Conservation (phyloP, 2,888 invertebrate genomes). For the Morpho helenor region DNA sequence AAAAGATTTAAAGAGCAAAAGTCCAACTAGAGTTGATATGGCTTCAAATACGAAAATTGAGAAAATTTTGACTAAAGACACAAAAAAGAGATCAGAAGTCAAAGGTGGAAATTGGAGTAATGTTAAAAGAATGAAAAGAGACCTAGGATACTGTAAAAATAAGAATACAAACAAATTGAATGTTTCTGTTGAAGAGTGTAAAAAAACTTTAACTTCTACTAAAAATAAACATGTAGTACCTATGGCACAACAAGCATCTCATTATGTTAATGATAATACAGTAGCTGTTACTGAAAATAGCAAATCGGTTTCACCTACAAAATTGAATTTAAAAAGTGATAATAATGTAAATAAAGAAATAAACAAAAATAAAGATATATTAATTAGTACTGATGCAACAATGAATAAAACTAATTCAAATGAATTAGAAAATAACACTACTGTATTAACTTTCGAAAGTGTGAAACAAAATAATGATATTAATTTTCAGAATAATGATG, state of each 20-base stretch:
- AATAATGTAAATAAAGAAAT: constrained; percentile 11
- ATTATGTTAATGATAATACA: constrained; percentile 44
- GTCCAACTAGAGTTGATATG: constrained; percentile 34
- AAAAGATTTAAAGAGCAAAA: constrained; percentile 35
- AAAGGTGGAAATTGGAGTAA: constrained; percentile 58
- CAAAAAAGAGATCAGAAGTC: constrained; percentile 29
- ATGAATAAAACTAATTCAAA: neutral
- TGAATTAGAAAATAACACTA: constrained; percentile 1
- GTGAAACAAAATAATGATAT: neutral
- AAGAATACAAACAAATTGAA: constrained; percentile 62
- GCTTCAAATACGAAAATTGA: constrained; percentile 37
- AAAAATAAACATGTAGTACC: constrained; percentile 27
- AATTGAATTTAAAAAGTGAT: neutral
- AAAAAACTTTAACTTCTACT: constrained; percentile 44
- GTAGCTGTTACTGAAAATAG: constrained; percentile 12
- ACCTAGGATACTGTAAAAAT: constrained; percentile 63
- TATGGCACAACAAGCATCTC: constrained; percentile 5
- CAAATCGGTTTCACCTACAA: constrained; percentile 15
- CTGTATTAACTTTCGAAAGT: neutral
- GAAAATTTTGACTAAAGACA: constrained; percentile 36
- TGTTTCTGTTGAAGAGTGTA: constrained; percentile 68
- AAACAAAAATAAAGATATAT: constrained; percentile 1
- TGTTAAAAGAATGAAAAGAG: constrained; percentile 69
- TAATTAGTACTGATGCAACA: neutral
- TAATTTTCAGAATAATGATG: neutral